Evolutionary conservation across 2,797 vertebrate species (phyloP), one percentile per base, ranked within the genome.

Genomic region (Staurois parvus): DNA sequence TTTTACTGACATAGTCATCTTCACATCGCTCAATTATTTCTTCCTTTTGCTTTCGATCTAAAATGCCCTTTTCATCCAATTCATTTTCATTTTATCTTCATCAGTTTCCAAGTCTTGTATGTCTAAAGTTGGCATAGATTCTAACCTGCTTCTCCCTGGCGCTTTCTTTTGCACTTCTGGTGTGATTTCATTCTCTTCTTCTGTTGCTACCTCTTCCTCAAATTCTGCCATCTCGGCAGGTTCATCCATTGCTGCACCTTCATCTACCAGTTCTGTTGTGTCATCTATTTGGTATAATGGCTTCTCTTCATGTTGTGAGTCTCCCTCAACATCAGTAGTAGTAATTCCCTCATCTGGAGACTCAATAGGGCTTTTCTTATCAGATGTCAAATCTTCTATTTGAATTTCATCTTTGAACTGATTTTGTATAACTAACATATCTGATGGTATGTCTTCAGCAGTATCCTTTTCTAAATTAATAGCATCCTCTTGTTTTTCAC

Each of bases 21-120:
- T 92, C 93, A 84, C 88, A 88, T 88, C 91, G 91, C 79, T 95
- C 91, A 88, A 89, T 91, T 90, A 94, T 94, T 86, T 93, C 92
- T 90, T 96, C 95, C 32, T 92, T 93, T 30, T 95, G 91, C 84
- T 94, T 95, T 89, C 93, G 95, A 88, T 94, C 95, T 88, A 93
- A 91, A 77, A 79, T 84, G 90, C 96, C 88, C 86, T 92, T 91
- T 95, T 93, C 76, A 90, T 90, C 70, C 86, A 90, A 76, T 88
- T 92, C 37, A 79, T 89, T 79, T 67, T 90, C 89, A n/a, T n/a
- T 34, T 91, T 93, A 88, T 91, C 91, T 73, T 91, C 92, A 88
- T 92, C 92, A 81, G 87, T 79, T 3, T n/a, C 81, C 67, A 88
- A 93, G 88, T 94, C 94, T 77, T 79, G 84, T 67, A 92, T 91